Percentiles rank a stretch among this genome's conserved stretches.
Conservation (phyloP, 2,888 invertebrate genomes). For the Eretmocerus hayati region DNA sequence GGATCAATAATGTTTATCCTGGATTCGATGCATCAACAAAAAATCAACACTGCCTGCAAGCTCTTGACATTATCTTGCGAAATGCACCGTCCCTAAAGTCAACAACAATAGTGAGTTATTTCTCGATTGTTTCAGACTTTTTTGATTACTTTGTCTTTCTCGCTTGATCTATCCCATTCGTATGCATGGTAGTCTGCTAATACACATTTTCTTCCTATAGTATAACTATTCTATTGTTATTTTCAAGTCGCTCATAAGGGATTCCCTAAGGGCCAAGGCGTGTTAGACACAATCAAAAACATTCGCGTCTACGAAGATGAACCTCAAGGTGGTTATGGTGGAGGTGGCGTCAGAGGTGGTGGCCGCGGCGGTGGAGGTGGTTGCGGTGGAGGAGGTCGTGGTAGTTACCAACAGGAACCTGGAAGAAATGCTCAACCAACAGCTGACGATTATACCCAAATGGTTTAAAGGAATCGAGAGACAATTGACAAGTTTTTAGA, state of each 20-base stretch:
- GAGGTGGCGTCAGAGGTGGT: not conserved
- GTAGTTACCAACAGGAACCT: slow-evolving; percentile 5
- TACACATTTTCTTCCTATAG: not conserved
- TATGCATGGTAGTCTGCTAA: not conserved
- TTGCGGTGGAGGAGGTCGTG: not conserved
- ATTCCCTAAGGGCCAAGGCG: slow-evolving; percentile 55
- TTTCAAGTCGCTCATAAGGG: slow-evolving; percentile 69
- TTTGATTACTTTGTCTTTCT: too few relatives aligned
- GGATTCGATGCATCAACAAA: slow-evolving; percentile 62
- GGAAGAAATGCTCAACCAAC: not conserved
- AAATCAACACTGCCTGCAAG: slow-evolving; percentile 62
- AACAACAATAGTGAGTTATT: slow-evolving; percentile 33
- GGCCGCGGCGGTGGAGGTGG: not conserved
- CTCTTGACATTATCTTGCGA: slow-evolving; percentile 77
- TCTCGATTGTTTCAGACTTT: too few relatives aligned
- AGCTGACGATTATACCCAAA: slow-evolving; percentile 5
- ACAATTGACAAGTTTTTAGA: slow-evolving; percentile 45
- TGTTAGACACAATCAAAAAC: slow-evolving; percentile 48
- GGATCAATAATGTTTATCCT: slow-evolving; percentile 50
- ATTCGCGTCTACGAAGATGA: slow-evolving; percentile 17
- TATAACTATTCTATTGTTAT: too few relatives aligned
- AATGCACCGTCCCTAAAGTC: slow-evolving; percentile 52
- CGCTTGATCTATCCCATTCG: too few relatives aligned
- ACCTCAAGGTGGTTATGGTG: not conserved
- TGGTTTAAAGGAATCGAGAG: slow-evolving; percentile 2